phyloP scores from a whole-genome alignment of 2,888 invertebrate genomes.

The Hypolimnas misippus region DNA sequence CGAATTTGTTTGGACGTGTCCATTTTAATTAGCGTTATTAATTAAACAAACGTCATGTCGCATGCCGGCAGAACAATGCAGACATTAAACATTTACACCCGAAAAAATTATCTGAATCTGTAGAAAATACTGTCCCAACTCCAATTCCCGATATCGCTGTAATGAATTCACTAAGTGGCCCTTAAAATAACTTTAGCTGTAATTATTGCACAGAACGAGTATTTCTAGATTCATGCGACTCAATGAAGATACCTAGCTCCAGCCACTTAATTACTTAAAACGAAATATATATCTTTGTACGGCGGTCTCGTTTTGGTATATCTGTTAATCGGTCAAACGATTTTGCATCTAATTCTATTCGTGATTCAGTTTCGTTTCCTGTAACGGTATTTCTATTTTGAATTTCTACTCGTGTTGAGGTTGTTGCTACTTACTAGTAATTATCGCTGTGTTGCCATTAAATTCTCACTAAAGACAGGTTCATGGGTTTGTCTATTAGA shows the following conservation, averaged over 20 bases:
- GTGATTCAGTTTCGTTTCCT: constrained; percentile 24
- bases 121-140: constrained; percentile 24
- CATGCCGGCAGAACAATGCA: neutral
- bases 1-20: neutral
- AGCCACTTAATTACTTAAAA: constrained; percentile 50
- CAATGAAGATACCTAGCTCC: constrained; percentile 50
- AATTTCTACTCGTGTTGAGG: constrained; percentile 30
- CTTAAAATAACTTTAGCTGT: constrained; percentile 56
- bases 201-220: constrained; percentile 45
- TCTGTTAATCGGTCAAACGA: constrained; percentile 23
- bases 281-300: constrained; percentile 48
- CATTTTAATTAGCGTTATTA: neutral
- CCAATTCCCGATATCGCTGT: constrained; percentile 32
- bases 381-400: constrained; percentile 14
- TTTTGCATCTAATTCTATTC: constrained; percentile 18
- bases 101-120: neutral
- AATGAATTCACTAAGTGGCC: constrained; percentile 44
- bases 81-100: neutral
- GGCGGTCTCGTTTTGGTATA: constrained; percentile 30
- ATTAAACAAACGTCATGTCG: neutral
- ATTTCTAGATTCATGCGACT: constrained; percentile 47
- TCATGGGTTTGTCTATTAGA: constrained; percentile 47
- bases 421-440: constrained; percentile 46
- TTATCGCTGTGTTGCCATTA: constrained; percentile 46
- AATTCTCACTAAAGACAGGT: constrained; percentile 47